phyloP scores from a whole-genome alignment of 2,797 vertebrate genomes.

The Arremon brunneinucha region DNA sequence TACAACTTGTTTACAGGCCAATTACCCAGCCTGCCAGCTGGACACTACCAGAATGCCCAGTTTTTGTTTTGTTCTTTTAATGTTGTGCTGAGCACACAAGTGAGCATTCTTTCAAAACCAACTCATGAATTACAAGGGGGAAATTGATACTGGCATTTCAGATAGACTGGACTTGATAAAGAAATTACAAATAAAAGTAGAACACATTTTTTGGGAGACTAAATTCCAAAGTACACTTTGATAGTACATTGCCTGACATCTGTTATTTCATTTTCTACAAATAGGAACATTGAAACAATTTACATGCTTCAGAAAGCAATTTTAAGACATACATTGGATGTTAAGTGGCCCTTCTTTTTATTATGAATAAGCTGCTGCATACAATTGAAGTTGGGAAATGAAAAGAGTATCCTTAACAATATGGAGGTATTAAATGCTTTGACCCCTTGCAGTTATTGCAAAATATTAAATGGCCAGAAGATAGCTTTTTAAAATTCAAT shows the following conservation, averaged over 20 bases:
- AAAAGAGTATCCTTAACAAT: not conserved
- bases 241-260: not conserved
- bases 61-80: constrained; percentile 49
- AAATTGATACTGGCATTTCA: not conserved
- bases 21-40: constrained; percentile 46
- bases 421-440: not conserved
- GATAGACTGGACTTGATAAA: not conserved
- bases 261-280: not conserved
- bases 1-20: constrained; percentile 53
- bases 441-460: not conserved
- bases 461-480: not conserved
- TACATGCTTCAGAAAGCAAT: not conserved
- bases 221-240: not conserved
- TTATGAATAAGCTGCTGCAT: not conserved
- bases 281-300: not conserved
- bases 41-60: constrained; percentile 42
- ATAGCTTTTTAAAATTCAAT: not conserved
- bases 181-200: not conserved
- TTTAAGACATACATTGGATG: not conserved
- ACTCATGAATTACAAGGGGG: constrained; percentile 10
- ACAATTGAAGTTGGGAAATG: not conserved
- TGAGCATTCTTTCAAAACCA: constrained; percentile 55
- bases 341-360: not conserved
- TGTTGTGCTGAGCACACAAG: constrained; percentile 55
- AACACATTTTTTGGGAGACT: not conserved